Evolutionary conservation across 2,888 invertebrate species (phyloP).

Genomic region (Drosophila macrothrix): DNA sequence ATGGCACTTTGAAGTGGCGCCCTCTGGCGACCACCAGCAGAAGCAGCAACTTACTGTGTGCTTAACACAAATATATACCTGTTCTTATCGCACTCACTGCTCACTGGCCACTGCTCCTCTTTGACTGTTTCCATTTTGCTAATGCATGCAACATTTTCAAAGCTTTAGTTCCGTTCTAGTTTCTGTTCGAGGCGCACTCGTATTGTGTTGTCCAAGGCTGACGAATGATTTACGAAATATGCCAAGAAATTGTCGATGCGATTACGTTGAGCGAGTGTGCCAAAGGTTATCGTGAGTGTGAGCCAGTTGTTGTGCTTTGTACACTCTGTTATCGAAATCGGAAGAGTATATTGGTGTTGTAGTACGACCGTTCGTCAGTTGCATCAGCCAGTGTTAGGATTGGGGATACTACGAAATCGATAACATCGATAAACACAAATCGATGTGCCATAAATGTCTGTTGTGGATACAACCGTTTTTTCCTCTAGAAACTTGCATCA

Average conservation of each 20-base stretch:
- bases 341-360: not conserved
- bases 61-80: slow-evolving; percentile 23
- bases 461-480: not conserved
- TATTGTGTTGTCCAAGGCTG: slow-evolving; percentile 46
- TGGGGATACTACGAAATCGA: not conserved
- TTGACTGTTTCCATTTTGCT: slow-evolving; percentile 64
- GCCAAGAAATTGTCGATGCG: slow-evolving; percentile 69
- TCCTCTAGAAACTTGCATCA: not conserved
- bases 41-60: slow-evolving; percentile 19
- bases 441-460: not conserved
- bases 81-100: slow-evolving; percentile 6
- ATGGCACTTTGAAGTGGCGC: slow-evolving; percentile 53
- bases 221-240: slow-evolving; percentile 58
- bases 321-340: not conserved
- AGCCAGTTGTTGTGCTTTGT: not conserved
- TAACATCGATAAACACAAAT: not conserved
- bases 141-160: slow-evolving; percentile 67
- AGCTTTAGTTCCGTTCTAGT: slow-evolving; percentile 71
- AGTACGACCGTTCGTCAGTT: not conserved
- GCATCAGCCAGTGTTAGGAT: not conserved
- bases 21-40: slow-evolving; percentile 34
- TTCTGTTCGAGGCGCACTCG: slow-evolving; percentile 39
- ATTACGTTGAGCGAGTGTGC: slow-evolving; percentile 62
- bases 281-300: slow-evolving; percentile 63
- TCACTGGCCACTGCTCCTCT: not conserved